Conservation (phyloP, 2,113 vertebrate genomes). For the Setophaga coronata region DNA sequence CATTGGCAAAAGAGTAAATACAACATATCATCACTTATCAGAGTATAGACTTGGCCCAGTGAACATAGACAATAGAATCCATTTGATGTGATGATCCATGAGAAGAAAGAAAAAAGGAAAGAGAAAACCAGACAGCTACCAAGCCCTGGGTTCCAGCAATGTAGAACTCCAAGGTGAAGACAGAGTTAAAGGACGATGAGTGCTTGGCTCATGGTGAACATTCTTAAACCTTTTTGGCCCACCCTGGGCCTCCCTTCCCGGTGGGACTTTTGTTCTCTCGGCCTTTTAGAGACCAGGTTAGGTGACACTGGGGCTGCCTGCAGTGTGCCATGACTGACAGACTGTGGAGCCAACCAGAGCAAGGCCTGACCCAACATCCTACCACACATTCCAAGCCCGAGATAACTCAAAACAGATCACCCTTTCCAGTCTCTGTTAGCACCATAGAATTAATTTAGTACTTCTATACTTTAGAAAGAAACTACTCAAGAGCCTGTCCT, state of each 20-base stretch:
- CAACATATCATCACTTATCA: not conserved
- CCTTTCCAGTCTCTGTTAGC: not conserved
- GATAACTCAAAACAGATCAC: accelerated
- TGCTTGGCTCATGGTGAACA: not conserved
- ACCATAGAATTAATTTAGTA: not conserved
- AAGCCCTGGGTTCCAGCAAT: not conserved
- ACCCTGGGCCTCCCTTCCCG: not conserved
- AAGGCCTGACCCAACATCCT: not conserved
- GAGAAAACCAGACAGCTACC: not conserved
- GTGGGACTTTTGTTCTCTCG: accelerated
- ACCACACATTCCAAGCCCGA: too few relatives aligned
- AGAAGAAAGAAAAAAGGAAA: not conserved
- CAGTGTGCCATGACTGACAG: not conserved
- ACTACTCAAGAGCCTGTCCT: not conserved
- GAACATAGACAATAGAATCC: not conserved
- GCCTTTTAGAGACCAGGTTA: accelerated
- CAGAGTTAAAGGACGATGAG: not conserved
- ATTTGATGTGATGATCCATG: accelerated
- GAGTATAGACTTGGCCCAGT: not conserved
- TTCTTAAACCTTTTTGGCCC: not conserved
- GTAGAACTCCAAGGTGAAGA: not conserved
- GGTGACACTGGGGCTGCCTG: not conserved
- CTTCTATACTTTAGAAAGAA: not conserved
- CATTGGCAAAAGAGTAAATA: not conserved
- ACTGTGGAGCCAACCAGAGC: not conserved